These are phyloP conservation scores for Aeoliscus strigatus DNA, from an alignment of 2,797 vertebrate genomes.

Conservation along the genomic window DNA sequence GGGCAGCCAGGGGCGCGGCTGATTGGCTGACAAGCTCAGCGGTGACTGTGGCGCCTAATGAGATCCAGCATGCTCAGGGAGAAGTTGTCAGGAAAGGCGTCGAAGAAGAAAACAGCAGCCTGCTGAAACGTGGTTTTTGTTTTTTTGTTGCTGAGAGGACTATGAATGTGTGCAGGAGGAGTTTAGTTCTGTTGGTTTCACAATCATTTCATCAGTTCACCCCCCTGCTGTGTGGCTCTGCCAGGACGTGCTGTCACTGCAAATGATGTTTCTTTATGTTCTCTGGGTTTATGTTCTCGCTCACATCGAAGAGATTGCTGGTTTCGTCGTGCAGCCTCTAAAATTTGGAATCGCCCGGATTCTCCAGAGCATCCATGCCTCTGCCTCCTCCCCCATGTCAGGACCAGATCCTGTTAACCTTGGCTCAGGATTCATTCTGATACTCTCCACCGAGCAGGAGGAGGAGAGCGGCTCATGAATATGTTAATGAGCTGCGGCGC, in stretches of 20 bases:
- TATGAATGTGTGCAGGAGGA: constrained; percentile 24
- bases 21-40: constrained; percentile 30
- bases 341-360: constrained; percentile 12
- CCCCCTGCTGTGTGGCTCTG: constrained; percentile 9
- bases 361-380: constrained; percentile 15
- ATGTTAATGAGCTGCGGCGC: constrained; percentile 17
- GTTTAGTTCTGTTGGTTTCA: constrained; percentile 24
- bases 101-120: constrained; percentile 25
- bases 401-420: constrained; percentile 30
- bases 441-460: too few relatives aligned
- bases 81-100: constrained; percentile 27
- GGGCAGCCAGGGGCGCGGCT: constrained; percentile 33
- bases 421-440: constrained; percentile 29
- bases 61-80: constrained; percentile 30
- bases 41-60: constrained; percentile 52
- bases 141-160: constrained; percentile 20
- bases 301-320: constrained; percentile 32
- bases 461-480: constrained; percentile 34
- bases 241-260: background rate
- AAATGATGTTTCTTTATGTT: constrained; percentile 1
- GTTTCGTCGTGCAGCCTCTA: constrained; percentile 20
- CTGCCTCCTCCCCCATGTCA: constrained; percentile 20
- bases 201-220: constrained; percentile 38
- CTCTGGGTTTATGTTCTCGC: background rate
- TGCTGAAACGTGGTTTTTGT: constrained; percentile 24